Evolutionary conservation across 2,113 vertebrate species (phyloP), one percentile per base, ranked within the genome.

Genomic region (Micronycteris hirsuta): DNA sequence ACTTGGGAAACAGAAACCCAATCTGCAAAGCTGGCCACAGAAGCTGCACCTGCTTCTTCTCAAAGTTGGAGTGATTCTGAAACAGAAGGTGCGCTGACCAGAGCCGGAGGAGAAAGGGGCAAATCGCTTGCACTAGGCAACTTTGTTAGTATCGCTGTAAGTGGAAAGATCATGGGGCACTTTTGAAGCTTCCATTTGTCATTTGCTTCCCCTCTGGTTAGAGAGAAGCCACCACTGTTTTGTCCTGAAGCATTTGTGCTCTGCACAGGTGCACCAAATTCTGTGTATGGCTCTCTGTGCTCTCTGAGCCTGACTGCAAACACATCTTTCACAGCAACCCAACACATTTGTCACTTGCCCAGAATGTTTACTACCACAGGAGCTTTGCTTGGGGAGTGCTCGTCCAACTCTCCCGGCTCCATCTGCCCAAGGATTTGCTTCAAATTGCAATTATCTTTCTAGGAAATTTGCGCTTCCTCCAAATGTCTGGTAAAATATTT

Each of bases 371-470:
- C 86, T 77, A 36, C 45, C 49, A n/a, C 16, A 52, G 19, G 38
- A 78, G 61, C 16, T 88, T 83, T 92, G 77, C 86, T 88, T 86
- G 31, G 90, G 68, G 82, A 95, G 45, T 1, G 7, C 28, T 94
- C 38, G 88, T 96, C 95, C 82, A 76, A 86, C 49, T 96, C 85
- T 52, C 43, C 63, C n/a, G 61, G 77, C 31, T 92, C 96, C 67
- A 73, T 96, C 94, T 96, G 94, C n/a, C 86, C 94, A 83, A 94
- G 78, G 67, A 89, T 54, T 74, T 93, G 61, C 49, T 89, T 76
- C 56, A 0, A 33, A 91, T 33, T 91, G 47, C 43, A 77, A 92
- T 63, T 63, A 87, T 86, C 84, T 93, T 71, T 87, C 86, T 91
- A 58, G 52, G 73, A 94, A 87, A 97, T 86, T 93, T 92, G 65